Conservation (phyloP, 2,113 vertebrate species). For the Gobiocypris rarus region DNA sequence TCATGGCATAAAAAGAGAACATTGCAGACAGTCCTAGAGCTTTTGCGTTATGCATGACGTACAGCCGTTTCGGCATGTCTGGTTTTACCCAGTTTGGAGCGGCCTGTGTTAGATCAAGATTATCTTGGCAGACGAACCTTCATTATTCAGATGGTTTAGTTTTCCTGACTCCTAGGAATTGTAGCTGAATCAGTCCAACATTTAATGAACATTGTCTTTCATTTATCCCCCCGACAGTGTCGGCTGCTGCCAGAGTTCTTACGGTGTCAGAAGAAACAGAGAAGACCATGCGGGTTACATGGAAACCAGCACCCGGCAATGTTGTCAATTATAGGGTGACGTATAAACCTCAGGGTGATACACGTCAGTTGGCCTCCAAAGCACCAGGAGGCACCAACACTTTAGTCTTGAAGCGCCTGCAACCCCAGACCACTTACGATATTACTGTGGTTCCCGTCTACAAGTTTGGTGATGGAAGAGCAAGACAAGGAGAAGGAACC, state of each 20-base stretch:
- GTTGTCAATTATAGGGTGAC: constrained; percentile 90
- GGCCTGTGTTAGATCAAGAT: constrained; percentile 50
- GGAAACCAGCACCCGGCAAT: constrained; percentile 90
- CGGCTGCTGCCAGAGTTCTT: constrained; percentile 79
- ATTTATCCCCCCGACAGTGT: constrained; percentile 75
- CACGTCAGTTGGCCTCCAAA: constrained; percentile 86
- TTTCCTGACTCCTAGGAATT: constrained; percentile 8
- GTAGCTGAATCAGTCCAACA: background rate
- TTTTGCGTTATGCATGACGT: constrained; percentile 50
- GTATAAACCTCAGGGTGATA: constrained; percentile 83
- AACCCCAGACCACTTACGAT: constrained; percentile 88
- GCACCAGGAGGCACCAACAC: constrained; percentile 80
- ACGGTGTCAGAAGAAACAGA: constrained; percentile 91
- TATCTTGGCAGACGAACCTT: constrained; percentile 54
- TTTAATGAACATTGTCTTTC: constrained; percentile 22
- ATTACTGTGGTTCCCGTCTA: constrained; percentile 90
- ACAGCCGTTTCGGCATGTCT: constrained; percentile 53
- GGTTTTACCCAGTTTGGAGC: constrained; percentile 56
- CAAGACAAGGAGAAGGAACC: constrained; percentile 90
- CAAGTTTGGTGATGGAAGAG: constrained; percentile 87
- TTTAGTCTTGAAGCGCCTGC: constrained; percentile 85
- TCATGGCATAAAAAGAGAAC: constrained; percentile 60
- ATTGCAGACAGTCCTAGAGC: constrained; percentile 56
- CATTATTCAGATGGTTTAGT: constrained; percentile 35
- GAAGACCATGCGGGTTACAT: constrained; percentile 87